Base-by-base conservation (phyloP, 2,888 invertebrate species). In the Petrolisthes cinctipes region DNA sequence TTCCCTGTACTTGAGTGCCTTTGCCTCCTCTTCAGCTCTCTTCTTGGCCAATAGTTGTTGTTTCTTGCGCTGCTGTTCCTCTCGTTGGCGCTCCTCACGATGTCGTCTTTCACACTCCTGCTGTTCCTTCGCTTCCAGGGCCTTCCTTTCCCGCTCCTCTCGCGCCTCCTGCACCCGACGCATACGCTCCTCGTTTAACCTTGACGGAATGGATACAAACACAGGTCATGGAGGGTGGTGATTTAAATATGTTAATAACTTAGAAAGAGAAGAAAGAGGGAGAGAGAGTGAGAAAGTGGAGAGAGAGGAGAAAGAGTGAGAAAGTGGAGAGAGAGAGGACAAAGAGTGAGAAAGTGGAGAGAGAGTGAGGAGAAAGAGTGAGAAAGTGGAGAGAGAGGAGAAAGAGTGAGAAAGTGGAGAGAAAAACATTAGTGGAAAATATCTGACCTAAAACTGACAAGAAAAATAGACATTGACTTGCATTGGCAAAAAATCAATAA, bases 1-100 rank as follows among this genome's bases (percentile, higher is more conserved):
- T 9, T 88, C 87, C 17, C 71, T 88, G 23, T 84, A 53, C 20
- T 88, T 88, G 14, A 73, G 73, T 57, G 68, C 61, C 37, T 79
- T 83, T 5, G 84, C 71, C 57, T 88, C 87, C 57, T 87, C 86
- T 73, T 88, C 87, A 4, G 81, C 84, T 4, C 73, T 79, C 61
- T 81, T 88, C 66, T 84, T 88, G 80, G 81, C 83, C 6, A 88
- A 23, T 11, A 84, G 56, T 11, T 80, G 80, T 14, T 83, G 87
- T 51, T 81, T 84, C 51, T 71, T 71, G 51, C 81, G 83, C 6
- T 71, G 73, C 61, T 87, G 80, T 61, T 86, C 82, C 53, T 86
- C 83, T 66, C 57, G 54, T n/a, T 54, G 71, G 20, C 82, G 23
- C 20, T 88, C 86, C 79, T 86, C 86, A 5, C 75, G 73, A 20